Percentiles rank a stretch among this genome's conserved stretches.
Evolutionary conservation across 2,888 invertebrate species (phyloP).

Genomic region (Heliconius ethilla): DNA sequence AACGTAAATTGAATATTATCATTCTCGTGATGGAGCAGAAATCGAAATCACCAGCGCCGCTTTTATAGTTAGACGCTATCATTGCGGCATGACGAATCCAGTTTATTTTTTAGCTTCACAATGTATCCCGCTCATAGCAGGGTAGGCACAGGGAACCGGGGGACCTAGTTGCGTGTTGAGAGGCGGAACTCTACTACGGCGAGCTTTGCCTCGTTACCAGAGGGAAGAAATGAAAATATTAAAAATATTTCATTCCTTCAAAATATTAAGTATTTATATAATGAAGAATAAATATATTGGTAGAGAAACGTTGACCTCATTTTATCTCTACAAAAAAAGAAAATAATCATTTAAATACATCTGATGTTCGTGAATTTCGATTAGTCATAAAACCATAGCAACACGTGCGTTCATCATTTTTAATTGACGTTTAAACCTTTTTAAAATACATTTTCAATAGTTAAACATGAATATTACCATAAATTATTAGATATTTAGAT

Average conservation of each 20-base stretch:
- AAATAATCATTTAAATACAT: not conserved
- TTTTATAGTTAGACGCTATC: not conserved
- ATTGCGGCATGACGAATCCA: not conserved
- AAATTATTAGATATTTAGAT: not conserved
- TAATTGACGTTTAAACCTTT: conserved; percentile 12
- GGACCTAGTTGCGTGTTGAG: too few relatives aligned
- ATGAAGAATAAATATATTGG: too few relatives aligned
- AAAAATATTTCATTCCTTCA: too few relatives aligned
- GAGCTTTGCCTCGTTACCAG: too few relatives aligned
- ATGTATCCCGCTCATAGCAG: too few relatives aligned
- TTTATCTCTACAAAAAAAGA: not conserved
- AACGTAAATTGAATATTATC: too few relatives aligned
- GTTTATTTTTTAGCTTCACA: too few relatives aligned
- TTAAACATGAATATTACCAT: not conserved
- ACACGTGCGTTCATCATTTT: conserved; percentile 8
- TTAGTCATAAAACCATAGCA: not conserved
- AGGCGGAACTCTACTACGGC: too few relatives aligned
- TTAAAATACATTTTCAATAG: not conserved
- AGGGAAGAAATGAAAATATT: too few relatives aligned
- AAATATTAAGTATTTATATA: too few relatives aligned
- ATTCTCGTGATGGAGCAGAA: too few relatives aligned
- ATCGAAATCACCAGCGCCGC: not conserved
- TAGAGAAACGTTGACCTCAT: not conserved
- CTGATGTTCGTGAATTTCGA: not conserved
- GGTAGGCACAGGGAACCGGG: too few relatives aligned